Base-by-base conservation (phyloP, 64 coral and sea anemone genomes). In the Dendrophyllia cribrosa region DNA sequence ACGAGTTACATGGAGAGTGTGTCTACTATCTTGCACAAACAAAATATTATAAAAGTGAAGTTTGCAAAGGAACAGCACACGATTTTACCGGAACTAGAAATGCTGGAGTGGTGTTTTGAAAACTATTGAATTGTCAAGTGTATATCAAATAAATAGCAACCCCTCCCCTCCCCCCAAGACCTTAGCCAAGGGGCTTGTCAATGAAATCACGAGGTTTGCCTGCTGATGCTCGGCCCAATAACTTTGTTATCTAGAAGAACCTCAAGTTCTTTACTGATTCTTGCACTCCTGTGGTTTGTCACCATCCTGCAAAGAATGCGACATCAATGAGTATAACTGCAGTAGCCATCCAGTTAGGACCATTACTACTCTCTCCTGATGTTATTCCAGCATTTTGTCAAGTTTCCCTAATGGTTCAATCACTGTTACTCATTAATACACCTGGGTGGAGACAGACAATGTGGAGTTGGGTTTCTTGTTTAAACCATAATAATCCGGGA, bases 271-370 rank as follows among this genome's bases (percentile, higher is more conserved):
- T 93, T 43, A 93, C 43, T 87, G 84, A 17, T 93, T 75, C 59
- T 93, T 88, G 13, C 91, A 93, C 59, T 93, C 91, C 64, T 79
- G 72, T 44, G 91, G 84, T 51, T 88, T 87, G 1, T 93, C 91
- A 19, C 88, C 75, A 43, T 88, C 91, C 91, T 93, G 75, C 11
- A 79, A 88, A 14, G 24, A 68, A 34, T 34, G 34, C 34, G 15
- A 9, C n/a, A 21, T 62, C 7, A 22, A 49, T 49, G 22, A 16
- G 7, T 13, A 50, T 1, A 72, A 72, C 8, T 9, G n/a, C 7
- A 44, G 21, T 9, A 34, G 34, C 34, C 34, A 34, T 34, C 34
- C 34, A 34, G 34, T 34, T 34, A 34, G 34, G 34, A 34, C 0
- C 34, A 34, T 67, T 15, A 22, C 15, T 22, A 0, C 15, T 25